phyloP scores from a whole-genome alignment of 2,113 vertebrate species.

The Poeciliopsis occidentalis region DNA sequence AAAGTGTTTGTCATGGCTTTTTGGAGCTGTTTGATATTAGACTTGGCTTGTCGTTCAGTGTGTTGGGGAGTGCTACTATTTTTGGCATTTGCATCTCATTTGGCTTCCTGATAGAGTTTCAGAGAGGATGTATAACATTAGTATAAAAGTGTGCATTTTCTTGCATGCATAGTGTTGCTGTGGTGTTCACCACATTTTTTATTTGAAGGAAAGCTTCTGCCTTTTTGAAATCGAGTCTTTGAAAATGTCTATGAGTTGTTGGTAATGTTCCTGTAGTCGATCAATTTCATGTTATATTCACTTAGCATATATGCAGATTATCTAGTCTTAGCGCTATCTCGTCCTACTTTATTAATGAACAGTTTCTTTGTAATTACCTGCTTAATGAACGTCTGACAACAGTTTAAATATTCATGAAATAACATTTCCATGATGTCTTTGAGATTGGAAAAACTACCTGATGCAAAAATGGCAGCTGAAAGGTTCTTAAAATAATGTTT shows the following conservation, averaged over 20 bases:
- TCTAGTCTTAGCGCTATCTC: no score
- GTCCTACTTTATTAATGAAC: no score
- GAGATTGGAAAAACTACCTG: neutral
- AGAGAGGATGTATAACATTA: neutral
- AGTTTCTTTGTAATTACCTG: neutral
- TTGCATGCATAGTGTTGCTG: slow-evolving; percentile 27
- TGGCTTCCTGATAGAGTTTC: slow-evolving; percentile 7
- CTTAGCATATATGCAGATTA: no score
- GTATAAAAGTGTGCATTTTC: slow-evolving; percentile 7
- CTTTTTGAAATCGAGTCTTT: neutral
- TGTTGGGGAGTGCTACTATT: slow-evolving; percentile 17
- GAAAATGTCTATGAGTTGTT: neutral
- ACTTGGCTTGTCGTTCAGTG: slow-evolving; percentile 8
- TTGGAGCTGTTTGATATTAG: slow-evolving; percentile 51
- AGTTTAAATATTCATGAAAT: neutral
- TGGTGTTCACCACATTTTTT: neutral
- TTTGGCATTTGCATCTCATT: slow-evolving; percentile 24
- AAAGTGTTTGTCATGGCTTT: slow-evolving; percentile 43
- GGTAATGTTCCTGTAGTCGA: no score
- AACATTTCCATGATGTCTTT: neutral
- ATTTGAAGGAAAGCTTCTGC: neutral
- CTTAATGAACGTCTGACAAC: neutral
- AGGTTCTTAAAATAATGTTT: no score
- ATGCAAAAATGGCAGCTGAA: no score
- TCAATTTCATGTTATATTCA: no score